Conservation (phyloP, 2,113 vertebrate genomes). For the Hemichromis elongatus region DNA sequence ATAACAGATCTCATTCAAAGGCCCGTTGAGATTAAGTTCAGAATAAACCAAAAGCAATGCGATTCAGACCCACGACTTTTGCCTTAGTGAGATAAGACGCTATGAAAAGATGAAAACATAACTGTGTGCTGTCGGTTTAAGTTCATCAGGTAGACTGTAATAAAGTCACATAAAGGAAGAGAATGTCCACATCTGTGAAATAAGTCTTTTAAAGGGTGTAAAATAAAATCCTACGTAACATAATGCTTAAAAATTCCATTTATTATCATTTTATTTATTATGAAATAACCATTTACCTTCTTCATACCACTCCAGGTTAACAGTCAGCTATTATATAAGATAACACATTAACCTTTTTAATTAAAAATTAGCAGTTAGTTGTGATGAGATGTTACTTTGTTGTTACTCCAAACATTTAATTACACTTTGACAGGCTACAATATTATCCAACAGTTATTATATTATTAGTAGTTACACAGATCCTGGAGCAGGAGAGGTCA, state of each 20-base stretch:
- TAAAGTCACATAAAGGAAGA: background rate
- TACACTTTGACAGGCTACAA: background rate
- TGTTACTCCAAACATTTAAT: background rate
- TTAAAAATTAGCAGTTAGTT: background rate
- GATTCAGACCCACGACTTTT: background rate
- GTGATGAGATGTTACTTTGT: background rate
- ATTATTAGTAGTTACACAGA: background rate
- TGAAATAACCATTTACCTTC: background rate
- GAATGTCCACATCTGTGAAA: background rate
- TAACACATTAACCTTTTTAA: background rate
- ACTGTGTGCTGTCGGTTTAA: background rate
- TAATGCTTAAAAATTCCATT: background rate
- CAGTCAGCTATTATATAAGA: background rate
- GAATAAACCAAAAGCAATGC: background rate
- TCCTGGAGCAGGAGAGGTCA: background rate
- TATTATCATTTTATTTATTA: background rate
- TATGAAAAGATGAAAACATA: background rate
- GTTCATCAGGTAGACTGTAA: background rate
- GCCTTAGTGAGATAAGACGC: background rate
- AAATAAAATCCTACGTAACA: background rate
- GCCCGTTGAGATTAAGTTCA: conserved; percentile 10
- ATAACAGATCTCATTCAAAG: conserved; percentile 50
- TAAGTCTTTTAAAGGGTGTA: background rate
- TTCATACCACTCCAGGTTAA: background rate
- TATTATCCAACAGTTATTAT: background rate